phyloP scores from a whole-genome alignment of 2,888 invertebrate genomes.

The Epinotia nisella region DNA sequence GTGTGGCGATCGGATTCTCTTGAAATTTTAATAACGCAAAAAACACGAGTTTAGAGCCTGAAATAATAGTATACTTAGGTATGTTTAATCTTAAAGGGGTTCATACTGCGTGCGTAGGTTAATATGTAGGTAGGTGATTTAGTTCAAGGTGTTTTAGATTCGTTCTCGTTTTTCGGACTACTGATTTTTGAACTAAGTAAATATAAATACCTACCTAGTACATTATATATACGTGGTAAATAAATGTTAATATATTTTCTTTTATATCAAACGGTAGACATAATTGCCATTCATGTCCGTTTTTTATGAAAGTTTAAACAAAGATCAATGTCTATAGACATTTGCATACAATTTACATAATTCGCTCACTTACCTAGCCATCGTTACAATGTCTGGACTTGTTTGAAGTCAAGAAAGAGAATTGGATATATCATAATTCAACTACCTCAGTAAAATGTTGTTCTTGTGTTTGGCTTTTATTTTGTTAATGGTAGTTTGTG shows the following conservation, averaged over 20 bases:
- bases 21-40: no score
- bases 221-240: not conserved
- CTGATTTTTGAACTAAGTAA: no score
- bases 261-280: constrained; percentile 14
- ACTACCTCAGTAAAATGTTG: constrained; percentile 49
- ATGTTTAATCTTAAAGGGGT: no score
- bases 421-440: constrained; percentile 13
- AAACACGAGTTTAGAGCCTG: no score
- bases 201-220: no score
- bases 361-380: constrained; percentile 21
- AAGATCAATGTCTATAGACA: constrained; percentile 31
- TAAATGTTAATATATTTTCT: not conserved
- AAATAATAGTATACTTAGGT: no score
- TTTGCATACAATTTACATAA: constrained; percentile 38
- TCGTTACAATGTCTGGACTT: constrained; percentile 31
- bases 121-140: no score
- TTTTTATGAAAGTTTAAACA: constrained; percentile 40
- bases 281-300: constrained; percentile 2
- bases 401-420: constrained; percentile 27
- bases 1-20: no score
- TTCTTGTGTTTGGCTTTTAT: constrained; percentile 61
- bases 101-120: no score
- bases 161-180: no score
- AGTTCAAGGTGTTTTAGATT: no score
- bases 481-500: constrained; percentile 86